Evolutionary conservation across 2,888 invertebrate species (phyloP).

Genomic region (Megastigmus dorsalis): DNA sequence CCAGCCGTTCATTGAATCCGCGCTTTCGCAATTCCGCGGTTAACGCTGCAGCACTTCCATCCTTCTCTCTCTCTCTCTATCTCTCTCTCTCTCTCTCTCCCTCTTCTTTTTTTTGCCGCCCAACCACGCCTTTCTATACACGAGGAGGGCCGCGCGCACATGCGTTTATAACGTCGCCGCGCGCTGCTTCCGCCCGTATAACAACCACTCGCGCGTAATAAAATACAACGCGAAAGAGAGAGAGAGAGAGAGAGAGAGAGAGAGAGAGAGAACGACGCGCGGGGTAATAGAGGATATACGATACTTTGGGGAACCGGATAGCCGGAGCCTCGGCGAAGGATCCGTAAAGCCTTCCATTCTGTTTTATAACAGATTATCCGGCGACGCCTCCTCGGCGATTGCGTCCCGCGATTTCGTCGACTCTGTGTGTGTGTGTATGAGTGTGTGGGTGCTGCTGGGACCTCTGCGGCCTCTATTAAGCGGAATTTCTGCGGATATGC

Average conservation of each 20-base stretch:
- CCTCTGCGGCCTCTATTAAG: too few species aligned
- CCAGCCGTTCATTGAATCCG: slow-evolving; percentile 28
- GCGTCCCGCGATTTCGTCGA: slow-evolving; percentile 3
- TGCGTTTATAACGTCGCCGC: slow-evolving; percentile 39
- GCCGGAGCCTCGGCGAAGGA: slow-evolving; percentile 10
- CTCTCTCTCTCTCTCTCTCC: neutral
- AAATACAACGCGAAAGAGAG: slow-evolving; percentile 49
- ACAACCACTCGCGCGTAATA: slow-evolving; percentile 48
- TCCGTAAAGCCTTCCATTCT: slow-evolving; percentile 33
- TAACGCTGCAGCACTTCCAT: neutral
- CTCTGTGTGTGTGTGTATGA: too few species aligned
- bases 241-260: too few species aligned
- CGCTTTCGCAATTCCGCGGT: slow-evolving; percentile 21
- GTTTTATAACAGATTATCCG: slow-evolving; percentile 39
- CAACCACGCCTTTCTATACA: neutral
- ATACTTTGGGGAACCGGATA: slow-evolving; percentile 51
- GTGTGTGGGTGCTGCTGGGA: too few species aligned
- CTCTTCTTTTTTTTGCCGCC: too few species aligned
- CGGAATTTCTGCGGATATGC: too few species aligned
- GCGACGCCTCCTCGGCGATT: slow-evolving; percentile 4
- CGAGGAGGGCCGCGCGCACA: slow-evolving; percentile 7
- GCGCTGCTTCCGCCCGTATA: slow-evolving; percentile 47
- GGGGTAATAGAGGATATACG: slow-evolving; percentile 46
- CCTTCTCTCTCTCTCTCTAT: neutral
- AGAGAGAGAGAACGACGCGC: too few species aligned